Conservation (phyloP, 1,140 invertebrate species). For the Argopecten irradians region DNA sequence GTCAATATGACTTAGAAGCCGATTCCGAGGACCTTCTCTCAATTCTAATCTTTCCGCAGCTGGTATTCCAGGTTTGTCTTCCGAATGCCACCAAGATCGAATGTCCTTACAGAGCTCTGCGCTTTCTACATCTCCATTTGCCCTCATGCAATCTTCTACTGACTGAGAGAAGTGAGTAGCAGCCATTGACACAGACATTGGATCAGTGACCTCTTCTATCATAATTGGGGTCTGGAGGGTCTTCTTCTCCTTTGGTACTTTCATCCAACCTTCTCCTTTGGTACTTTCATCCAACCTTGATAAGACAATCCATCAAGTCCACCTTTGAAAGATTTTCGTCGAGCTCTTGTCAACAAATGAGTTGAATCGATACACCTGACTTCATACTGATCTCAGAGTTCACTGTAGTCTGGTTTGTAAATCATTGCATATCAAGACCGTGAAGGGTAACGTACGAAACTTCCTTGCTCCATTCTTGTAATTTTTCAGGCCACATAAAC, state of each 20-base stretch:
- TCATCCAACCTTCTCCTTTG: background rate
- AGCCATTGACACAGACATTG: slow-evolving; percentile 34
- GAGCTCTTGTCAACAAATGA: slow-evolving; percentile 21
- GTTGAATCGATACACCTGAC: slow-evolving; percentile 34
- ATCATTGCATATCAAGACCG: background rate
- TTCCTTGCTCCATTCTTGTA: background rate
- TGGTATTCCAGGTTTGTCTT: slow-evolving; percentile 35
- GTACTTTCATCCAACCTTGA: slow-evolving; percentile 1
- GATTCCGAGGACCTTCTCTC: background rate
- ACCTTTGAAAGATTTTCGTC: slow-evolving; percentile 27
- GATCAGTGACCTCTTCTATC: slow-evolving; percentile 38
- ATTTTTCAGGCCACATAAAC: slow-evolving; percentile 24
- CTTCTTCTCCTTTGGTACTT: background rate
- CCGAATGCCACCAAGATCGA: slow-evolving; percentile 29
- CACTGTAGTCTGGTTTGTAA: slow-evolving; percentile 36
- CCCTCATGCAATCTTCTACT: slow-evolving; percentile 35
- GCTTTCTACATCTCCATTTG: background rate
- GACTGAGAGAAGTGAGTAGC: slow-evolving; percentile 26
- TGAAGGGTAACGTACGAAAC: background rate
- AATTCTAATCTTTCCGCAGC: slow-evolving; percentile 33
- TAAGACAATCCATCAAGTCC: background rate
- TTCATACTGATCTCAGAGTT: background rate
- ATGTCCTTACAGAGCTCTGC: slow-evolving; percentile 35
- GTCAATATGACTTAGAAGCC: background rate
- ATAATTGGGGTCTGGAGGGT: slow-evolving; percentile 28